A percentile compares a stretch with the other conserved stretches of the same genome.
phyloP scores from a whole-genome alignment of 2,113 vertebrate genomes.

The Chloropsis hardwickii region DNA sequence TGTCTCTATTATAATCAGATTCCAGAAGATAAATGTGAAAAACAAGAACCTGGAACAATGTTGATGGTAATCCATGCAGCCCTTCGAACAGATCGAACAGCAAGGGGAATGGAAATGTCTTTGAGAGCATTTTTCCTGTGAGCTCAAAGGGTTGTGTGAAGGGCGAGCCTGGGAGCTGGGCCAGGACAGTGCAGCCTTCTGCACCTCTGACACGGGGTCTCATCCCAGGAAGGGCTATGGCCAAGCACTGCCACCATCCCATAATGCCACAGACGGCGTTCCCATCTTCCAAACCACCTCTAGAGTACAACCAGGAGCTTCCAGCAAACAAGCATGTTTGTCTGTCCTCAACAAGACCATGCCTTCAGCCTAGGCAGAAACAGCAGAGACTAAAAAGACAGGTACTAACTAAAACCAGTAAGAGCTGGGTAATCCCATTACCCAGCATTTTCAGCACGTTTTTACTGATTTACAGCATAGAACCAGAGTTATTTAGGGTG shows the following conservation, averaged over 20 bases:
- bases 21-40: neutral
- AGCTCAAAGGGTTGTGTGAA: neutral
- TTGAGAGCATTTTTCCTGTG: neutral
- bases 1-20: neutral
- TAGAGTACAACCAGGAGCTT: neutral
- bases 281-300: neutral
- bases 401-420: neutral
- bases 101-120: neutral
- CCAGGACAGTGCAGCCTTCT: neutral
- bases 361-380: neutral
- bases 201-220: neutral
- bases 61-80: neutral
- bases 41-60: neutral
- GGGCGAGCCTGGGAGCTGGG: neutral
- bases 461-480: neutral
- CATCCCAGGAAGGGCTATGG: neutral
- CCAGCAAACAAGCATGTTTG: neutral
- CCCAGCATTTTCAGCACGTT: neutral
- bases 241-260: neutral
- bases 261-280: fast-evolving
- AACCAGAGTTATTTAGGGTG: neutral
- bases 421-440: neutral
- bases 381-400: neutral
- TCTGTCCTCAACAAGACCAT: neutral
- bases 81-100: neutral